phyloP scores from a whole-genome alignment of 2,113 vertebrate genomes.

The Melospiza melodia region DNA sequence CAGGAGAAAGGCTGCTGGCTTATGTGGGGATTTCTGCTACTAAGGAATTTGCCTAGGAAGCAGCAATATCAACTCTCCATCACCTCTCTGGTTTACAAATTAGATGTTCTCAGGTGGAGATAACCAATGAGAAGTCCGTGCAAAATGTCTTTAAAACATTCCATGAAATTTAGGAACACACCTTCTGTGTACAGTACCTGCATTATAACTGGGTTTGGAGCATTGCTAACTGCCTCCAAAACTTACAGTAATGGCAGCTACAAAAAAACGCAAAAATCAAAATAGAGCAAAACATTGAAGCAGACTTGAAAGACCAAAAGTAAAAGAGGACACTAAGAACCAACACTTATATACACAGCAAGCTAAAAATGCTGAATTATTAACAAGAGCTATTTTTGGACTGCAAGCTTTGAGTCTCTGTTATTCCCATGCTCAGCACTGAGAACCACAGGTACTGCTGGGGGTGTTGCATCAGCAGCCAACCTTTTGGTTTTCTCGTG shows the following conservation, averaged over 20 bases:
- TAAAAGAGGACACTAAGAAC: background rate
- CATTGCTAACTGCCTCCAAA: background rate
- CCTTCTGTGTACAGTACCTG: background rate
- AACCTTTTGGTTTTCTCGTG: background rate
- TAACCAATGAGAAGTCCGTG: background rate
- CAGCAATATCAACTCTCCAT: background rate
- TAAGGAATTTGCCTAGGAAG: background rate
- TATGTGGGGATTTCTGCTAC: background rate
- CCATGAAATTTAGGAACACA: background rate
- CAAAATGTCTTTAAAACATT: background rate
- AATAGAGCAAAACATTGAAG: background rate
- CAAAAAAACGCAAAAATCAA: background rate
- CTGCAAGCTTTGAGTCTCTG: background rate
- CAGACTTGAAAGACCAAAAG: background rate
- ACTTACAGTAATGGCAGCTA: background rate
- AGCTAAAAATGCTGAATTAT: conserved; percentile 13
- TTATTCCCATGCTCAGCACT: background rate
- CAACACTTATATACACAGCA: background rate
- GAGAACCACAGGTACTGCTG: background rate
- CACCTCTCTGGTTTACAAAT: background rate
- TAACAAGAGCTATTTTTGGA: background rate
- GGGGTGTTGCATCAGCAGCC: background rate
- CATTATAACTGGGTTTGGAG: background rate
- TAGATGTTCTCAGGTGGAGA: background rate
- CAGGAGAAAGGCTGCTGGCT: background rate